Evolutionary conservation across 2,113 vertebrate species (phyloP), one percentile per base, ranked within the genome.

Genomic region (Clarias batrachus): DNA sequence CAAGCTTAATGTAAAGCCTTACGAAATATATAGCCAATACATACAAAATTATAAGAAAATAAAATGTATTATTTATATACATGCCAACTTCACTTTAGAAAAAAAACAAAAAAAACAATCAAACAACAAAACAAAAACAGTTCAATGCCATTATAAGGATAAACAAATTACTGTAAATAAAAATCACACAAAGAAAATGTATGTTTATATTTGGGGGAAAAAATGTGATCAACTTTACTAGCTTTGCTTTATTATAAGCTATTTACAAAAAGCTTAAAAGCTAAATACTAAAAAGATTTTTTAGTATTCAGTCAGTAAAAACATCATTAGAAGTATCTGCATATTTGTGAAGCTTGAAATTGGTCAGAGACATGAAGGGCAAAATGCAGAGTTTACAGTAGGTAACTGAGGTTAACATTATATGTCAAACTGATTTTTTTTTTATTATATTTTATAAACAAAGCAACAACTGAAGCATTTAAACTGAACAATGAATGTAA

Each of bases 1-100:
- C 3, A 33, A 59, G 3, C 27, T 11, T 30, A 59, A 79, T 33
- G 17, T 59, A 79, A 59, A 33, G 77, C n/a, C n/a, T 57, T 30
- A 30, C 25, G 25, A 78, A 57, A 78, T 30, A 19, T 27, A 77
- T 54, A n/a, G 14, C n/a, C 27, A 33, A 23, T 0, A 73, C 33
- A 74, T 65, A 87, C 57, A 84, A 30, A 48, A 78, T 78, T 59
- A 83, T 57, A 65, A 59, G 52, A 63, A 81, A 78, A 80, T 52
- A 70, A 80, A 48, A 79, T n/a, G 23, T 41, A 33, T 65, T 62
- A n/a, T 86, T 12, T 79, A 23, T 74, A 66, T 83, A 78, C 54
- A 70, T 70, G 30, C 57, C 12, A 59, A 57, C 65, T 41, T 23
- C 30, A 81, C 12, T 37, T 27, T 2, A 17, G 27, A 33, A 33